Evolutionary conservation across 1,140 invertebrate genomes (phyloP), one percentile per base, ranked within the genome.

Genomic region (Drosophila serrata): DNA sequence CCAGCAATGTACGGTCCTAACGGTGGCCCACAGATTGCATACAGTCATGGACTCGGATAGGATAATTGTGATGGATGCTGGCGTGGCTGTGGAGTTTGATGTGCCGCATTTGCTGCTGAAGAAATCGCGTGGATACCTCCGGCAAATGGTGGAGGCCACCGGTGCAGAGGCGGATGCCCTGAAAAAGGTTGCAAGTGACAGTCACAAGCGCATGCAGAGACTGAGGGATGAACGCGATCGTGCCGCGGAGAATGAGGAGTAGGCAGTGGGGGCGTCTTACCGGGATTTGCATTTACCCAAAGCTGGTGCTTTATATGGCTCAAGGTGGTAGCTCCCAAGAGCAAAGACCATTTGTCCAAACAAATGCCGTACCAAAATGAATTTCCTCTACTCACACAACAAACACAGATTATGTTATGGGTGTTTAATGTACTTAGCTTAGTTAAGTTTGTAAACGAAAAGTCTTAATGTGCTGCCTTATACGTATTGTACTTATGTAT

Each of bases 41-140:
- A 97, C 97, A 2, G 96, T 97, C 43, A 96, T 98, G 95, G 97
- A 98, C 88, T 96, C 95, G 8, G 95, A 95, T 90, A 91, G 94
- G 78, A 94, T 93, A 11, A 90, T 97, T 51, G 95, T 96, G 3
- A 94, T 96, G 93, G 94, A 95, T 80, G 93, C 92, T 33, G 95
- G 95, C 31, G 75, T 69, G 63, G 92, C 94, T 6, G 92, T 94
- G 33, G 96, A 97, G 92, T 96, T 94, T 79, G 95, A 96, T 81
- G 93, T 94, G 55, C 96, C 96, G 0, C 93, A 94, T 45, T 72
- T 93, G 48, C 93, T 97, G 40, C 75, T 96, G 5, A 93, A 94
- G 51, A 94, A 95, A 75, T 59, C 73, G 1, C 56, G 79, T 0
- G 86, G 93, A 1, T 22, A 77, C n/a, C 62, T 77, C 1, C 46